Conservation (phyloP, 1,140 invertebrate species). For the Sitophilus oryzae region DNA sequence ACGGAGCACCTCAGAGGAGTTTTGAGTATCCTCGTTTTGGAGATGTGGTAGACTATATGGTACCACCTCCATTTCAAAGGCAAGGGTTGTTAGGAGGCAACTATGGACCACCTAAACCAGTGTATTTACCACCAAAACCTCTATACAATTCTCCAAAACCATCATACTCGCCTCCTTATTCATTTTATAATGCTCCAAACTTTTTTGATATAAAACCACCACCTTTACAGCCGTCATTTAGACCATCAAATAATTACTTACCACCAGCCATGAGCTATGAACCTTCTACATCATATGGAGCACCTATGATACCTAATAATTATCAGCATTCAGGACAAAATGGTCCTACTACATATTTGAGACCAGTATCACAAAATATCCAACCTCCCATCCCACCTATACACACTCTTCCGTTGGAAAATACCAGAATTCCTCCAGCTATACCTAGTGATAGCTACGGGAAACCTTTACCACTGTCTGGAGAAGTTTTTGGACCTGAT, state of each 20-base stretch:
- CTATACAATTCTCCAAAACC: slow-evolving; percentile 17
- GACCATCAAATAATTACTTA: slow-evolving; percentile 7
- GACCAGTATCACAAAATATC: slow-evolving; percentile 11
- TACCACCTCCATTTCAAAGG: slow-evolving; percentile 16
- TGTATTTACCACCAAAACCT: slow-evolving; percentile 15
- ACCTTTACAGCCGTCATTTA: neutral
- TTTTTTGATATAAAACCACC: neutral
- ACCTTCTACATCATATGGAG: neutral
- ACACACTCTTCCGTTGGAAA: slow-evolving; percentile 9
- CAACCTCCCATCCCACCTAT: slow-evolving; percentile 16
- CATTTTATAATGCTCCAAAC: neutral
- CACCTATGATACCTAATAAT: slow-evolving; percentile 2
- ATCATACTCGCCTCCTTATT: slow-evolving; percentile 27
- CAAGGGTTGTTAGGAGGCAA: slow-evolving; percentile 32
- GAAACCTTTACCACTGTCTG: slow-evolving; percentile 19
- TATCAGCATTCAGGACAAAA: slow-evolving; percentile 4
- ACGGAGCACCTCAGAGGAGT: slow-evolving; percentile 20
- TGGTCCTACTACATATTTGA: slow-evolving; percentile 12
- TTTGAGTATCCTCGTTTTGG: slow-evolving; percentile 10
- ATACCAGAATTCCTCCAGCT: slow-evolving; percentile 8
- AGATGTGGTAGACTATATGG: slow-evolving; percentile 21
- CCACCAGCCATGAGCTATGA: neutral
- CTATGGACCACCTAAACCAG: slow-evolving; percentile 16
- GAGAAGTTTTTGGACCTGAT: slow-evolving; percentile 31
- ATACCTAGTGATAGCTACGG: slow-evolving; percentile 20